phyloP scores from a whole-genome alignment of 1,140 invertebrate genomes.

The Steinernema feltiae region DNA sequence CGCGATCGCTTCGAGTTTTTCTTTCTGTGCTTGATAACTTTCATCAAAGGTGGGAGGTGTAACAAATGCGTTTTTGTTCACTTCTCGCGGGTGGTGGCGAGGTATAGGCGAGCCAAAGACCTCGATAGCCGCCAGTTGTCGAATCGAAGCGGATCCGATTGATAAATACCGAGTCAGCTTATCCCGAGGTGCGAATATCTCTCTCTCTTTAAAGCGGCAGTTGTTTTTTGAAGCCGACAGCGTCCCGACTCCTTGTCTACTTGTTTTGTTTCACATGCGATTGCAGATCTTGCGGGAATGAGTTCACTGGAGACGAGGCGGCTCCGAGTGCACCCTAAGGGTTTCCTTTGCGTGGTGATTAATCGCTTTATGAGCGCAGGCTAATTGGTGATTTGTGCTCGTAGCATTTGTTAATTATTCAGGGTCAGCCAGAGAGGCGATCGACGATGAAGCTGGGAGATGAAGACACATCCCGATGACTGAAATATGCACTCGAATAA shows the following conservation, averaged over 20 bases:
- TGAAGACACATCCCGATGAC: neutral
- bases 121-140: neutral
- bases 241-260: neutral
- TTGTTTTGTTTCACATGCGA: neutral
- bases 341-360: conserved; percentile 4
- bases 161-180: neutral
- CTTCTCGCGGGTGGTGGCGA: neutral
- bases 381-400: conserved; percentile 7
- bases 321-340: too few relatives aligned
- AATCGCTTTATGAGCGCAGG: conserved; percentile 5
- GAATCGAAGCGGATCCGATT: neutral
- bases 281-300: neutral
- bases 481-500: neutral
- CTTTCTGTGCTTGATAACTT: too few relatives aligned
- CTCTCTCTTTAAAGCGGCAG: neutral
- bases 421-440: neutral
- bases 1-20: too few relatives aligned
- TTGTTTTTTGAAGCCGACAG: conserved; percentile 12
- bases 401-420: conserved; percentile 8
- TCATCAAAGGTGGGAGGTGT: neutral
- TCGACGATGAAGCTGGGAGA: too few relatives aligned
- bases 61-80: neutral
- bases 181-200: neutral
- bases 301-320: neutral
- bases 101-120: neutral